phyloP scores from a whole-genome alignment of 2,888 invertebrate species.

The Synergus japonicus region DNA sequence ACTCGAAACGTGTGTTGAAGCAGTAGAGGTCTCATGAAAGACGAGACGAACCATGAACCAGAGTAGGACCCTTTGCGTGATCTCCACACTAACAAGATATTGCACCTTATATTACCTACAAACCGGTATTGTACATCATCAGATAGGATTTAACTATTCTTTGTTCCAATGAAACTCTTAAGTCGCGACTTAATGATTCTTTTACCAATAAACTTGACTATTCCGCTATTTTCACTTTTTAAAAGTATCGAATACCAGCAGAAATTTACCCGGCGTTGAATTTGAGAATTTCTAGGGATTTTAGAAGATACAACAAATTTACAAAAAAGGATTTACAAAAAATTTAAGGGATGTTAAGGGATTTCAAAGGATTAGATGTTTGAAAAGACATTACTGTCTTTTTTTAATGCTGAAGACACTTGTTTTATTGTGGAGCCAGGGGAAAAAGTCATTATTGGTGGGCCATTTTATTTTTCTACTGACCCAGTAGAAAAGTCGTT shows the following conservation, averaged over 20 bases:
- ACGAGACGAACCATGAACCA: constrained; percentile 33
- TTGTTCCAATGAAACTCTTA: background rate
- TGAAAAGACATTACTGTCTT: too few relatives aligned
- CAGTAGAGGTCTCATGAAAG: constrained; percentile 41
- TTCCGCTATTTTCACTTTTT: background rate
- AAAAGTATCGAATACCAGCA: background rate
- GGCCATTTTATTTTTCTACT: too few relatives aligned
- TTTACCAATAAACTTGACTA: background rate
- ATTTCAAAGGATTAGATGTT: too few relatives aligned
- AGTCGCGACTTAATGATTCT: background rate
- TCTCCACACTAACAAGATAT: constrained; percentile 34
- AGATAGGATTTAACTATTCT: constrained; percentile 47
- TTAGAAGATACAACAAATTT: too few relatives aligned
- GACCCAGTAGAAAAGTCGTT: too few relatives aligned
- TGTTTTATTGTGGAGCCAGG: too few relatives aligned
- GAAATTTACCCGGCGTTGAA: too few relatives aligned
- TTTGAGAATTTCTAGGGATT: too few relatives aligned
- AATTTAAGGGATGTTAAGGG: too few relatives aligned
- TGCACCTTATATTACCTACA: constrained; percentile 55
- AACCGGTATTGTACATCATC: constrained; percentile 62
- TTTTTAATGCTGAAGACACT: too few relatives aligned
- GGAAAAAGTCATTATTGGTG: too few relatives aligned
- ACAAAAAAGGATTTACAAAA: too few relatives aligned
- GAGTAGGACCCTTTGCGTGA: constrained; percentile 26
- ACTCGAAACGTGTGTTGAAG: background rate